Conservation (phyloP, 2,113 vertebrate species). For the Athene cunicularia region DNA sequence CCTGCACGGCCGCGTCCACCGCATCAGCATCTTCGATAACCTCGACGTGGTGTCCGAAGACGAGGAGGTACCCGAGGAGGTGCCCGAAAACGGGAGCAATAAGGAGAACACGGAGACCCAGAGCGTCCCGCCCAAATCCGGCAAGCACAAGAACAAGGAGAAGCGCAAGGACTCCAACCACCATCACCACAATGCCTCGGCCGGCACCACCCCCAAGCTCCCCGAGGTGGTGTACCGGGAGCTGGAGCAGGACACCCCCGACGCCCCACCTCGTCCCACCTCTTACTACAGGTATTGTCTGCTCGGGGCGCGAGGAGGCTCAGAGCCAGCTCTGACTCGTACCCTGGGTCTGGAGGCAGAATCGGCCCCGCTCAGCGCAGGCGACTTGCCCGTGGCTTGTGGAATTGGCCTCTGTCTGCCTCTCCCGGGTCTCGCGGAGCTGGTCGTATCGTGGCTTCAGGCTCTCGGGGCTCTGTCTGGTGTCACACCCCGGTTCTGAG, state of each 20-base stretch:
- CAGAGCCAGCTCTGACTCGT: background rate
- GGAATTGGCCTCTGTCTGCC: background rate
- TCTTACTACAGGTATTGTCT: conserved; percentile 92
- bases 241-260: conserved; percentile 92
- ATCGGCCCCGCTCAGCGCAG: background rate
- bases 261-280: conserved; percentile 88
- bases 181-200: conserved; percentile 86
- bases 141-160: conserved; percentile 98
- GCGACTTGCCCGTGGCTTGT: fast-evolving
- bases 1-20: conserved; percentile 92
- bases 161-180: conserved; percentile 92
- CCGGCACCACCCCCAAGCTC: conserved; percentile 89
- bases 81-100: conserved; percentile 82
- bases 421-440: fast-evolving
- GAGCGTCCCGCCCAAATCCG: conserved; percentile 86
- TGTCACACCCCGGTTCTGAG: background rate
- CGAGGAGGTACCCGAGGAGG: conserved; percentile 87
- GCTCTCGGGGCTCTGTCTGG: background rate
- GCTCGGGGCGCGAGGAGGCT: background rate
- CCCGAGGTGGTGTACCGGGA: conserved; percentile 96
- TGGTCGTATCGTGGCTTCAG: background rate
- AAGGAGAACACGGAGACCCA: conserved; percentile 89
- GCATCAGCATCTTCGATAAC: conserved; percentile 97
- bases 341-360: background rate
- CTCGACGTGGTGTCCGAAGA: conserved; percentile 96